Evolutionary conservation across 1,140 invertebrate species (phyloP).

Genomic region (Eciton burchellii): DNA sequence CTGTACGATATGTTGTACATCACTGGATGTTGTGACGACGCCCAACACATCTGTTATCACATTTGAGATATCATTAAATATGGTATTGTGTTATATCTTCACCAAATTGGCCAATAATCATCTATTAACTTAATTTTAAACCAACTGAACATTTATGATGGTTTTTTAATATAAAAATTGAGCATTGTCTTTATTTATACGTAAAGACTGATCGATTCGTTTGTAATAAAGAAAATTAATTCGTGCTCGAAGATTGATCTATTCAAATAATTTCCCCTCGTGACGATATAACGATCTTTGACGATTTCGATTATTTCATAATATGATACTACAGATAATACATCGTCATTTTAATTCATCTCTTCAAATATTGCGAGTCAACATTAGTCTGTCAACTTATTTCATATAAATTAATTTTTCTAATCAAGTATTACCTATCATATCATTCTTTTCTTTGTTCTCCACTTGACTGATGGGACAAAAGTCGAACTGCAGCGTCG

Average conservation of each 20-base stretch:
- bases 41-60: conserved; percentile 95
- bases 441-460: conserved; percentile 88
- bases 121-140: conserved; percentile 35
- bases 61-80: conserved; percentile 2
- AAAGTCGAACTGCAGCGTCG: conserved; percentile 94
- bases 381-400: too few relatives aligned
- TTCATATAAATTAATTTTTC: neutral
- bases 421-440: conserved; percentile 88
- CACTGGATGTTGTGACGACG: conserved; percentile 91
- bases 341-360: too few relatives aligned
- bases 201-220: too few relatives aligned
- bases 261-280: too few relatives aligned
- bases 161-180: conserved; percentile 6
- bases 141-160: neutral
- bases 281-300: too few relatives aligned
- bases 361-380: too few relatives aligned
- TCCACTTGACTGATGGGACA: conserved; percentile 91
- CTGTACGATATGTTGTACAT: conserved; percentile 90
- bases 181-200: too few relatives aligned
- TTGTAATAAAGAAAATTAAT: too few relatives aligned
- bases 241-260: too few relatives aligned
- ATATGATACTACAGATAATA: too few relatives aligned
- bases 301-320: too few relatives aligned
- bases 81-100: conserved; percentile 44
- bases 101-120: conserved; percentile 33